Evolutionary conservation across 1,140 invertebrate species (phyloP).

Genomic region (Protaetia brevitarsis): DNA sequence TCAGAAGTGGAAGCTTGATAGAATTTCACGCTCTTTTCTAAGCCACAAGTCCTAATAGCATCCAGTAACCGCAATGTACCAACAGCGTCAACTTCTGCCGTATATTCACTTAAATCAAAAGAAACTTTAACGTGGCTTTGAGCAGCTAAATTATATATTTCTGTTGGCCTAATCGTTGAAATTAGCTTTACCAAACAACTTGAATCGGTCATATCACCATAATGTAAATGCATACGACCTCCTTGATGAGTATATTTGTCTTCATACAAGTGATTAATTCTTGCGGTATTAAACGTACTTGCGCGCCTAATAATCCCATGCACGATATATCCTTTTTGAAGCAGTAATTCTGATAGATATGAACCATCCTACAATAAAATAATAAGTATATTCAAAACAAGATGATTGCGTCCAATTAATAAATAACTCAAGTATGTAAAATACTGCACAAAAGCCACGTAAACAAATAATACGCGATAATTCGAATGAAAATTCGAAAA

Average conservation of each 20-base stretch:
- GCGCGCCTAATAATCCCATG: slow-evolving; percentile 94
- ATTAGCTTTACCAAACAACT: slow-evolving; percentile 97
- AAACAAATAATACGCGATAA: too few species aligned
- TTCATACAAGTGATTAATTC: slow-evolving; percentile 95
- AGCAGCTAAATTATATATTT: slow-evolving; percentile 99
- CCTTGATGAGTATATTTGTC: slow-evolving; percentile 81
- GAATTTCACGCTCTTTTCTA: slow-evolving; percentile 84
- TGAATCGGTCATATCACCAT: slow-evolving; percentile 98
- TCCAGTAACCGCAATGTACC: slow-evolving; percentile 93
- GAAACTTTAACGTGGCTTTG: slow-evolving; percentile 98
- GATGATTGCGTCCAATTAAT: too few species aligned
- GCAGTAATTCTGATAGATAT: slow-evolving; percentile 93
- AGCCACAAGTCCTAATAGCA: slow-evolving; percentile 88
- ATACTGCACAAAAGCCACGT: too few species aligned
- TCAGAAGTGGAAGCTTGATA: slow-evolving; percentile 99
- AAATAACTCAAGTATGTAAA: too few species aligned
- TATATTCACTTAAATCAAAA: slow-evolving; percentile 98
- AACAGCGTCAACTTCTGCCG: slow-evolving; percentile 97
- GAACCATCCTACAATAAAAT: slow-evolving; percentile 87
- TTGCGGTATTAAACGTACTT: slow-evolving; percentile 93
- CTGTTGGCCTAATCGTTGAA: slow-evolving; percentile 73
- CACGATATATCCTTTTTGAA: slow-evolving; percentile 93
- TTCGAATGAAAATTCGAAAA: neutral
- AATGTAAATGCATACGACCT: slow-evolving; percentile 92
- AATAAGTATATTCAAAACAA: neutral